Conservation (phyloP, 2,888 invertebrate species). For the Epinotia ramella region DNA sequence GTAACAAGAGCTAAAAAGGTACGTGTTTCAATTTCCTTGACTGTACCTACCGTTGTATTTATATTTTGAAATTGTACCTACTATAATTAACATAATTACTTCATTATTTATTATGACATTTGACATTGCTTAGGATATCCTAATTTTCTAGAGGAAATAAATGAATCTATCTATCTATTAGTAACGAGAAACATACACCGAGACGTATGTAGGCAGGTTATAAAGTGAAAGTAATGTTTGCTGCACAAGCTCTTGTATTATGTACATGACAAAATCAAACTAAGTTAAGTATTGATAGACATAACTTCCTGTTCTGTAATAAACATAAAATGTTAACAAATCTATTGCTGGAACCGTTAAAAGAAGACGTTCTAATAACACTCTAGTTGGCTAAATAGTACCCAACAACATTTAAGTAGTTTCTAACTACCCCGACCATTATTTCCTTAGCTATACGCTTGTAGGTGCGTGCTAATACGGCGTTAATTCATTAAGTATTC, state of each 20-base stretch:
- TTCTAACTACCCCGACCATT: not conserved
- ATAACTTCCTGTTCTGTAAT: not conserved
- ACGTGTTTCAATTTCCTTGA: too few relatives aligned
- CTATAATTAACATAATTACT: too few relatives aligned
- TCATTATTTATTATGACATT: too few relatives aligned
- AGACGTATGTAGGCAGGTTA: not conserved
- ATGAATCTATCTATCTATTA: not conserved
- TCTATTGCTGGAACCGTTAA: not conserved
- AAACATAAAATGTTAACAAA: not conserved
- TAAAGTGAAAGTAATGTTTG: not conserved
- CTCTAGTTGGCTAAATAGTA: not conserved
- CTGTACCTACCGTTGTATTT: too few relatives aligned
- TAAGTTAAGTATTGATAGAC: not conserved
- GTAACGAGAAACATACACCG: not conserved
- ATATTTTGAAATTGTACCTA: too few relatives aligned
- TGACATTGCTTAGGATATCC: too few relatives aligned
- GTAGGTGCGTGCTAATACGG: not conserved
- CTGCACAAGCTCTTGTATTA: too few relatives aligned
- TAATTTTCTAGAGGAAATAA: not conserved
- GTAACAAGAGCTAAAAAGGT: too few relatives aligned
- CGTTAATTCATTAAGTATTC: too few relatives aligned
- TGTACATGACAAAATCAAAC: not conserved
- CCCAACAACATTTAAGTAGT: not conserved
- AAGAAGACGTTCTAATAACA: not conserved
- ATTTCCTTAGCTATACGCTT: not conserved